Base-by-base conservation (phyloP, 2,113 vertebrate species). In the Atrichornis clamosus region DNA sequence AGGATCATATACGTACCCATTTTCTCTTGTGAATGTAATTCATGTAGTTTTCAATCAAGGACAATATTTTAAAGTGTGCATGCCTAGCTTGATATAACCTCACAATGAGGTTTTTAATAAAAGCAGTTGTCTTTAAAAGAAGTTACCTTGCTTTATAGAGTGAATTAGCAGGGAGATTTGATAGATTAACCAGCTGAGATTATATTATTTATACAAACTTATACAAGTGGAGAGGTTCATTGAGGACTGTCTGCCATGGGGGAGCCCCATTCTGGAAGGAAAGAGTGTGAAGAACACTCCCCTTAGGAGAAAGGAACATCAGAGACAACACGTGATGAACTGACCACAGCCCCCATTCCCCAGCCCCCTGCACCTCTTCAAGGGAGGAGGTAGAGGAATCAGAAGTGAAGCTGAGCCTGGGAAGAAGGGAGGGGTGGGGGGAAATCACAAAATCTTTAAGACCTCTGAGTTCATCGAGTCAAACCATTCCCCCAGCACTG, bases 1-100 rank as follows among this genome's bases (percentile, higher is more conserved):
- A 80, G 16, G 67, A 65, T 63, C 53, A 63, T 73, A 85, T 30
- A 69, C 69, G 59, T 5, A 50, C 37, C 33, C 13, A 53, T 81
- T 91, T 95, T 81, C 23, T 80, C 17, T 77, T 53, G 13, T 86
- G 59, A 77, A 50, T 58, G 33, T 42, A 84, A 65, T 67, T 89
- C 9, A 42, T n/a, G 14, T 28, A 27, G 6, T 62, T 92, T 89
- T 95, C 33, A 81, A 13, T 70, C 63, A 86, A 86, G 64, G 46
- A 19, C 50, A 72, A 23, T 26, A 16, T 60, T 93, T 80, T 68
- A 92, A 83, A 83, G 24, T 1, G 1, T 35, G 15, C 16, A 27
- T 47, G 30, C 23, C 5, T 64, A 39, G 30, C 46, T 55, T 63
- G 41, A 59, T 63, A 75, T 37, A 59, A 55, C 11, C 15, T 16